A percentile compares a stretch with the other conserved stretches of the same genome.
Evolutionary conservation across 2,888 invertebrate genomes (phyloP).

Genomic region (Molanna angustata): DNA sequence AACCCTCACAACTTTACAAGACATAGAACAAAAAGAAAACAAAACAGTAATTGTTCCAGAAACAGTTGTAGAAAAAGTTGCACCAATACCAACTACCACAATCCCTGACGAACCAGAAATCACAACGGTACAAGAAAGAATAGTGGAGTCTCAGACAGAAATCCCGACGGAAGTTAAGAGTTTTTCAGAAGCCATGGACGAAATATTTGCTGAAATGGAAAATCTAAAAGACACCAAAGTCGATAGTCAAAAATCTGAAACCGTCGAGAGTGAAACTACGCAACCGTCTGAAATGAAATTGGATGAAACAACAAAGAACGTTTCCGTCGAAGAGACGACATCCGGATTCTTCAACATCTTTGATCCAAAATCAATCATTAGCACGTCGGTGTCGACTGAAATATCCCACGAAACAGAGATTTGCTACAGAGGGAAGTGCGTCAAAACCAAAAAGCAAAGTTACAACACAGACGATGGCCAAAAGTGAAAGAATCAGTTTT

Average conservation of each 20-base stretch:
- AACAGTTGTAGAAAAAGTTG: constrained; percentile 6
- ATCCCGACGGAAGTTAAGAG: constrained; percentile 35
- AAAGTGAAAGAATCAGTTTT: not conserved
- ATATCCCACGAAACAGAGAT: constrained; percentile 85
- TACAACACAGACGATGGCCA: constrained; percentile 3
- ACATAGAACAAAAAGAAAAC: constrained; percentile 23
- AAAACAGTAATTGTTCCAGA: constrained; percentile 32
- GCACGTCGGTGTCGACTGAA: constrained; percentile 79
- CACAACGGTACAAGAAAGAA: constrained; percentile 17
- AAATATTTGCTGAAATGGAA: constrained; percentile 35
- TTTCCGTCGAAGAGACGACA: constrained; percentile 37
- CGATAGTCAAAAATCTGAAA: too few species aligned
- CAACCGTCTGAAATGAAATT: constrained; percentile 41
- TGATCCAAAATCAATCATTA: constrained; percentile 56
- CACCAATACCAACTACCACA: constrained; percentile 11
- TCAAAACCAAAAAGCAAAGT: constrained; percentile 58
- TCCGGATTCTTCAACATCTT: constrained; percentile 47
- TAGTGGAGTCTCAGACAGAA: constrained; percentile 39
- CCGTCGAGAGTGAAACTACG: constrained; percentile 35
- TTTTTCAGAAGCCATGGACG: constrained; percentile 16
- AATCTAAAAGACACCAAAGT: constrained; percentile 14
- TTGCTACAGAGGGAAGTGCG: constrained; percentile 81
- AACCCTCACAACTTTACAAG: constrained; percentile 14
- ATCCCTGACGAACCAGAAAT: constrained; percentile 33
- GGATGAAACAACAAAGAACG: constrained; percentile 36